phyloP scores from a whole-genome alignment of 2,888 invertebrate species.

The Drosophila macrospina region DNA sequence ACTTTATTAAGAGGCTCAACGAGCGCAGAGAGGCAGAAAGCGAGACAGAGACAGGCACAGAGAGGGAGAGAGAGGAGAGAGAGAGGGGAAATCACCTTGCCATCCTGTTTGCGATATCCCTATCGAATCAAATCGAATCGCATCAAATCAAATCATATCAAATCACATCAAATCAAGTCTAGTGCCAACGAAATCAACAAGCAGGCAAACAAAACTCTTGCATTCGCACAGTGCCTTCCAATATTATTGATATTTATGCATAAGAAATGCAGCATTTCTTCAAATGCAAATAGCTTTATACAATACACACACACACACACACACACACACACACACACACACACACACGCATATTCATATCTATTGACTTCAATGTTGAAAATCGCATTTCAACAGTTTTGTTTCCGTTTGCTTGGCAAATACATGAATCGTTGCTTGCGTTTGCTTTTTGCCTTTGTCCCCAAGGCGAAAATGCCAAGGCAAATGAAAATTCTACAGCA shows the following conservation, averaged over 20 bases:
- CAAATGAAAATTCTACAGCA: constrained; percentile 18
- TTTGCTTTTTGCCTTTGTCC: constrained; percentile 1
- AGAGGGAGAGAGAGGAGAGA: neutral
- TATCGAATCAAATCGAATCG: constrained; percentile 15
- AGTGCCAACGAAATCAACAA: constrained; percentile 24
- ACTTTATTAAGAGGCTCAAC: constrained; percentile 49
- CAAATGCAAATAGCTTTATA: constrained; percentile 19
- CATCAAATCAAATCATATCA: constrained; percentile 34
- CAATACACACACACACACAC: neutral
- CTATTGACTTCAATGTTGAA: neutral
- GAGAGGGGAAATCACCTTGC: neutral
- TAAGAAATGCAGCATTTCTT: constrained; percentile 37
- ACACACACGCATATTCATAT: constrained; percentile 12
- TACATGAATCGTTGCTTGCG: constrained; percentile 5
- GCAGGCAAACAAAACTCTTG: constrained; percentile 23
- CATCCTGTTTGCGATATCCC: neutral
- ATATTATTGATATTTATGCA: constrained; percentile 47
- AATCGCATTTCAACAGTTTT: constrained; percentile 29
- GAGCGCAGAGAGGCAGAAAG: neutral
- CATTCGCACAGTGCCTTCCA: constrained; percentile 18
- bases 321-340: too few species aligned
- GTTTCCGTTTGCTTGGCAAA: constrained; percentile 33
- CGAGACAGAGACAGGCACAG: neutral
- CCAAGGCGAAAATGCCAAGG: neutral
- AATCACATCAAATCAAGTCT: constrained; percentile 46